These are phyloP conservation scores for Rhegmatorhina hoffmannsi DNA, from an alignment of 2,113 vertebrate genomes.

Conservation along the genomic window DNA sequence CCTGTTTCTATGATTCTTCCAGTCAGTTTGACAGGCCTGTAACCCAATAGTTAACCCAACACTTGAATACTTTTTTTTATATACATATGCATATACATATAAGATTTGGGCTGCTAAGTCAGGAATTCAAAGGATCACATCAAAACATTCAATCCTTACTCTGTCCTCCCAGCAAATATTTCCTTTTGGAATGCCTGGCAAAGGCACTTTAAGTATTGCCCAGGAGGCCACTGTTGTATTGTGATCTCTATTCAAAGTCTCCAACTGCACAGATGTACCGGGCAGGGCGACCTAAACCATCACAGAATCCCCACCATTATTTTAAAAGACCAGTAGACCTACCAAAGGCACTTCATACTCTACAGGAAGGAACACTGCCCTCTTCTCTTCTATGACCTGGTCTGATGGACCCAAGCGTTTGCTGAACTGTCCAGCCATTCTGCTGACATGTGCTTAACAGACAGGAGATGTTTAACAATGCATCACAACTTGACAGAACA, in stretches of 20 bases:
- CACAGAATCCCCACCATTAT: neutral
- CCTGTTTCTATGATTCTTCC: neutral
- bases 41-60: neutral
- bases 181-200: neutral
- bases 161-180: neutral
- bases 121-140: neutral
- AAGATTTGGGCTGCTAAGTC: neutral
- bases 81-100: no score
- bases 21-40: neutral
- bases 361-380: neutral
- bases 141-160: neutral
- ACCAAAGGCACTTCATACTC: neutral
- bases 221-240: neutral
- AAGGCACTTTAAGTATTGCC: neutral
- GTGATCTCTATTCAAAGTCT: neutral
- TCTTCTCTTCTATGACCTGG: neutral
- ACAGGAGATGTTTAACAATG: neutral
- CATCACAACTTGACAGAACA: neutral
- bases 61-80: accelerated
- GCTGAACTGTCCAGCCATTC: neutral
- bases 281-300: neutral
- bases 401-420: neutral
- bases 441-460: neutral
- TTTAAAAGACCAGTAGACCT: neutral
- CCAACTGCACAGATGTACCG: neutral